Evolutionary conservation across 2,888 invertebrate species (phyloP), one percentile per base, ranked within the genome.

Genomic region (Alcis repandata): DNA sequence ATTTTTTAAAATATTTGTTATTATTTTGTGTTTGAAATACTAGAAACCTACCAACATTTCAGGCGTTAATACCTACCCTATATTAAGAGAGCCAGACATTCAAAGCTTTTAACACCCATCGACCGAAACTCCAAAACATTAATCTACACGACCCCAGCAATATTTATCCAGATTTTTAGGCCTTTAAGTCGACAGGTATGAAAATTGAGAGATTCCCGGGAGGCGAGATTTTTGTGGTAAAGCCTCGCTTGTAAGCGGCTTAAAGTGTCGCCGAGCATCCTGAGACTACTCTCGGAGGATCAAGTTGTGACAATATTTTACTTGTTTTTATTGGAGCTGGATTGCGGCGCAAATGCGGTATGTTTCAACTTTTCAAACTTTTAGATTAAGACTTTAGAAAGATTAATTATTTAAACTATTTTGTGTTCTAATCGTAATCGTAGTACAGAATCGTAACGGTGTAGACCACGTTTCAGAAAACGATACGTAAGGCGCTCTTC

Each of bases 181-280:
- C 54, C 61, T 58, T 38, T 63, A 69, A 74, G 61, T 68, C 70
- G 75, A 69, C 72, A 78, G 74, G 70, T 79, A 76, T 67, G 58
- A 77, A 79, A 73, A 77, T 75, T 71, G 59, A 65, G 52, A 76
- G 71, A 67, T 70, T 70, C 60, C 60, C 49, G 57, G 32, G 49
- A 63, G 70, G 57, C 62, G 71, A 71, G 70, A 74, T 74, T 75
- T 77, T 69, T 65, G 67, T 56, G 68, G 69, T 59, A 67, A 67
- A 74, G 68, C 70, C 60, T 64, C 69, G 49, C 63, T 62, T 63
- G 75, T 82, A 82, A 82, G 79, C 80, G 68, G 82, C 77, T 83
- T 84, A 81, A 52, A 74, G 70, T 77, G 75, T 65, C 74, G 59
- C 68, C 66, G 69, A 66, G 66, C 71, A 75, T 72, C 69, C 69